These are phyloP conservation scores for Isotomurus palustris DNA, from an alignment of 2,888 invertebrate genomes.

Conservation along the genomic window DNA sequence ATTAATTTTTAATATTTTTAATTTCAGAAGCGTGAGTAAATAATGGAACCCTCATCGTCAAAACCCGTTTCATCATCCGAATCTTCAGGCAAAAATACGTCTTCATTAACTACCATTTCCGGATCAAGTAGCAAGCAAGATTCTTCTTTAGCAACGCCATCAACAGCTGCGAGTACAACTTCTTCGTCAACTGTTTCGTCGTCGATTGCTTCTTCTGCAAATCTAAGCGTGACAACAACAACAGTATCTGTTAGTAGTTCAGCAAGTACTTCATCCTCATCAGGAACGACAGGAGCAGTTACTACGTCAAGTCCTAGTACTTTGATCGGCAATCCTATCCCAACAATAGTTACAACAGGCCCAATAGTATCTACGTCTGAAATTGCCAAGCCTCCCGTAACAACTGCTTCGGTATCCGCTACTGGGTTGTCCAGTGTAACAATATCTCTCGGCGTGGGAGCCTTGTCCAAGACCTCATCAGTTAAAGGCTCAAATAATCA, in stretches of 20 bases:
- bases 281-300: not conserved
- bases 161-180: constrained; percentile 5
- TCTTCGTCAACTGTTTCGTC: not conserved
- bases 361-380: not conserved
- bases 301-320: not conserved
- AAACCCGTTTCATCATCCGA: constrained; percentile 28
- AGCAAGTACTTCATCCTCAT: not conserved
- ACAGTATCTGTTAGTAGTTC: not conserved
- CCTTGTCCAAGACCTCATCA: not conserved
- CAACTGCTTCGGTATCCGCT: not conserved
- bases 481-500: not conserved
- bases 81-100: constrained; percentile 11
- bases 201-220: no score
- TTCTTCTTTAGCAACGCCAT: not conserved
- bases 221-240: not conserved
- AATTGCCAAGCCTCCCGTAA: not conserved
- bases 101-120: constrained; percentile 5
- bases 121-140: not conserved
- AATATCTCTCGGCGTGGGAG: constrained; percentile 26
- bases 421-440: constrained; percentile 17
- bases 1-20: not conserved
- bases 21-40: constrained; percentile 34
- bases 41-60: constrained; percentile 35
- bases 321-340: not conserved
- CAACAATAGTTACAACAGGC: not conserved